Evolutionary conservation across 2,113 vertebrate species (phyloP), one percentile per base, ranked within the genome.

Genomic region (Psittacus erithacus): DNA sequence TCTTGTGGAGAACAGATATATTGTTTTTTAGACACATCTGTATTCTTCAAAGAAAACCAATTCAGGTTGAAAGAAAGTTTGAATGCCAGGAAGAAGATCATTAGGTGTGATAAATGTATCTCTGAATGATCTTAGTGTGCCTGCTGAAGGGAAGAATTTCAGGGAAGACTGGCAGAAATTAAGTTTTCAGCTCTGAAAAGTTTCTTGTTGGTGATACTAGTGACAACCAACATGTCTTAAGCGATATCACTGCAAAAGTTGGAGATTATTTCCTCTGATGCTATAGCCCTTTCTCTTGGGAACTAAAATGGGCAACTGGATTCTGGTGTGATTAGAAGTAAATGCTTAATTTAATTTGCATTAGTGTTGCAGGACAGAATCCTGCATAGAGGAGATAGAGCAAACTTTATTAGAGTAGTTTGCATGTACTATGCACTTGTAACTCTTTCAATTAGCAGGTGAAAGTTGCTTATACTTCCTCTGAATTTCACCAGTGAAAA

Each of bases 21-120:
- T 76, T 94, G 86, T 76, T 87, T 74, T 82, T 79, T 82, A 82
- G 90, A 47, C 49, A 88, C 74, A 83, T 81, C 82, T 80, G 62
- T 95, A 91, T 93, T 92, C 64, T 65, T 92, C 64, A 67, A 94
- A 92, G 76, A 96, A 94, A 93, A 96, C 50, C 59, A 85, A 44
- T 91, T 86, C 50, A 13, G 80, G 75, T 29, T 71, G 46, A 55
- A 71, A 28, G 80, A 39, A 71, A 31, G 33, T 94, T 90, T 94
- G 41, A 76, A 82, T 79, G 83, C 76, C 86, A 80, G 60, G 38
- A 82, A 83, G 55, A 75, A 55, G 70, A 92, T 95, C 71, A 76
- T 82, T 82, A 79, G 55, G 35, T 52, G 43, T 77, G 81, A 67
- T 77, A 62, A 80, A 91, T 74, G 62, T 5, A 39, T 86, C 82